phyloP scores from a whole-genome alignment of 2,113 vertebrate species.

The Mastomys coucha region DNA sequence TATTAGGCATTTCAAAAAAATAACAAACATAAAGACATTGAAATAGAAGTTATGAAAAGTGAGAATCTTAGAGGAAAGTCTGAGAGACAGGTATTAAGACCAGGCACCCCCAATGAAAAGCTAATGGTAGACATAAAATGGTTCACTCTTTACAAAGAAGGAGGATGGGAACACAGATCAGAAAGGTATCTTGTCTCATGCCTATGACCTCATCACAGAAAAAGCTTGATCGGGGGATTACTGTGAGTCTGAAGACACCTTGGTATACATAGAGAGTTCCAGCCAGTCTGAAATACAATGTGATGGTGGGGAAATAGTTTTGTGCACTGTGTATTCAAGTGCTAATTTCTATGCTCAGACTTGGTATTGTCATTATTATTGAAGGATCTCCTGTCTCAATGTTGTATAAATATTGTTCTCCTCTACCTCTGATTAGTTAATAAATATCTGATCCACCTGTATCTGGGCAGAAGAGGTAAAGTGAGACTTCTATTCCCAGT shows the following conservation, averaged over 20 bases:
- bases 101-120: background rate
- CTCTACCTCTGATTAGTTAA: too few species aligned
- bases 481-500: too few species aligned
- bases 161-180: background rate
- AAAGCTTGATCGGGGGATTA: background rate
- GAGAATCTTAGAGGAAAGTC: background rate
- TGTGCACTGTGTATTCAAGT: too few species aligned
- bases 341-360: too few species aligned
- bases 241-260: background rate
- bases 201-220: background rate
- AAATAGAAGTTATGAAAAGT: background rate
- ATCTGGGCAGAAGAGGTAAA: too few species aligned
- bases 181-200: background rate
- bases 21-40: background rate
- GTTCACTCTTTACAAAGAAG: background rate
- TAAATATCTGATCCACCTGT: too few species aligned
- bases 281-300: background rate
- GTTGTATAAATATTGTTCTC: too few species aligned
- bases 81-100: background rate
- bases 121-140: background rate
- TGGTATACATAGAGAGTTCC: background rate
- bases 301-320: too few species aligned
- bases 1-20: background rate
- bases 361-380: too few species aligned
- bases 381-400: too few species aligned